Evolutionary conservation across 2,888 invertebrate genomes (phyloP).

Genomic region (Apotomis turbidana): DNA sequence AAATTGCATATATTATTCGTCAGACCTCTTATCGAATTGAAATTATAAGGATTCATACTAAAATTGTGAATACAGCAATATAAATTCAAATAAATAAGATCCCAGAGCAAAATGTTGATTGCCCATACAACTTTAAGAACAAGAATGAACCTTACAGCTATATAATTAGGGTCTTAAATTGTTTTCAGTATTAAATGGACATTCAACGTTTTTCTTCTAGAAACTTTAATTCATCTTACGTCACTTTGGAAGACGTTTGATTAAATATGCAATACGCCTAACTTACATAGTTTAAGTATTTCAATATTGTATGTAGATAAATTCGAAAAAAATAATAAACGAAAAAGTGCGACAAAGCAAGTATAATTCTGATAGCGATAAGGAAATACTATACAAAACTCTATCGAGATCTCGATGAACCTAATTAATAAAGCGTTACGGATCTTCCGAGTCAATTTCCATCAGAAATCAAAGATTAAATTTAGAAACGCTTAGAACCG

Average conservation of each 20-base stretch:
- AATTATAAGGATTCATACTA: not conserved
- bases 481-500: conserved; percentile 51
- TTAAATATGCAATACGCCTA: conserved; percentile 78
- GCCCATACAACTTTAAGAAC: not conserved
- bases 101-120: conserved; percentile 1
- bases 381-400: conserved; percentile 76
- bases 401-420: conserved; percentile 73
- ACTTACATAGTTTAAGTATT: conserved; percentile 68
- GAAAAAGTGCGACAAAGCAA: conserved; percentile 71
- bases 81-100: not conserved
- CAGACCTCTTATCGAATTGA: not conserved
- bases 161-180: not conserved
- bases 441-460: conserved; percentile 67
- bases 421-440: conserved; percentile 83
- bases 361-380: conserved; percentile 52
- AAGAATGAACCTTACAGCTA: not conserved
- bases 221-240: conserved; percentile 63
- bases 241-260: conserved; percentile 83
- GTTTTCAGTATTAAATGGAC: not conserved
- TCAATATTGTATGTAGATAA: conserved; percentile 55
- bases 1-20: conserved; percentile 11
- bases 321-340: conserved; percentile 52
- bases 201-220: conserved; percentile 1
- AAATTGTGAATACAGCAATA: not conserved
- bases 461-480: conserved; percentile 64